These are phyloP conservation scores for Papio anubis DNA, from an alignment of 2,113 vertebrate genomes.

Conservation along the genomic window DNA sequence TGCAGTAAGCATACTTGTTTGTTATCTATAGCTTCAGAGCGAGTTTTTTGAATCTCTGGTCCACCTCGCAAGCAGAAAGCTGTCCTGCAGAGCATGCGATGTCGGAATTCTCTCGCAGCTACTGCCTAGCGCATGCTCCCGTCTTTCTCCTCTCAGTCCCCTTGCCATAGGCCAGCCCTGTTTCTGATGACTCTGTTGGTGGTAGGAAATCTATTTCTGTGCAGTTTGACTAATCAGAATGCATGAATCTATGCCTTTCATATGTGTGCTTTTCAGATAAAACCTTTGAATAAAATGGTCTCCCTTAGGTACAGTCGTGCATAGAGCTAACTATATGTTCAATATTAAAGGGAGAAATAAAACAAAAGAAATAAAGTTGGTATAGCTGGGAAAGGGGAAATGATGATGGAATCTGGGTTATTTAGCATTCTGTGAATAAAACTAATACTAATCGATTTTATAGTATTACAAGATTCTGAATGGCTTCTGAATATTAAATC, in stretches of 20 bases:
- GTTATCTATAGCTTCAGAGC: background rate
- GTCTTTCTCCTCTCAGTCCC: background rate
- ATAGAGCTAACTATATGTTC: background rate
- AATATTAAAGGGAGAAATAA: background rate
- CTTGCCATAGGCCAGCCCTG: background rate
- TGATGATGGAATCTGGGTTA: background rate
- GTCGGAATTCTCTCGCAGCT: background rate
- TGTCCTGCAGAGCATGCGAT: accelerated
- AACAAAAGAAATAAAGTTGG: background rate
- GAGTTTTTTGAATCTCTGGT: background rate
- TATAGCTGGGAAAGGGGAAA: background rate
- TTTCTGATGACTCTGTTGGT: background rate
- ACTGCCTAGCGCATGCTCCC: accelerated
- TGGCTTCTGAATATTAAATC: constrained; percentile 15
- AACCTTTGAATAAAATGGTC: background rate
- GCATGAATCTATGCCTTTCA: background rate
- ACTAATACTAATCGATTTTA: background rate
- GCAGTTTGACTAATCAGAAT: background rate
- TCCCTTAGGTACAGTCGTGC: background rate
- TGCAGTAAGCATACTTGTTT: background rate
- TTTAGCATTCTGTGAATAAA: background rate
- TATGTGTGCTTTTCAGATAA: background rate
- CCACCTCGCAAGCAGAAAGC: background rate
- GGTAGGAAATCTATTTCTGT: background rate
- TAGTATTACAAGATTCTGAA: background rate